These are phyloP conservation scores for Gnathonemus longibarbis DNA, from an alignment of 2,113 vertebrate species.

Conservation along the genomic window DNA sequence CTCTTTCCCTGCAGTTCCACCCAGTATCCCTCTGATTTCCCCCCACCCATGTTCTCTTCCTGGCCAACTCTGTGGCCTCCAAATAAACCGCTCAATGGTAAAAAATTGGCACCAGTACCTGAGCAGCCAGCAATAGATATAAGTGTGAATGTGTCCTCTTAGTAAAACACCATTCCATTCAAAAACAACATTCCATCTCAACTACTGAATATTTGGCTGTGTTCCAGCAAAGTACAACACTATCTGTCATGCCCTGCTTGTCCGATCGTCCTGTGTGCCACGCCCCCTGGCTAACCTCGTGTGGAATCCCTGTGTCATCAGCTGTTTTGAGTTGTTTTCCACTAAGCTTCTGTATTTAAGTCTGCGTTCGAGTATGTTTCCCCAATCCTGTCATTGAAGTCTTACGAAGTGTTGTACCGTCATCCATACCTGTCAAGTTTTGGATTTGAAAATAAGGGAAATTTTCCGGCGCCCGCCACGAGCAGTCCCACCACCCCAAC, in stretches of 20 bases:
- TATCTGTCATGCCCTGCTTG: background rate
- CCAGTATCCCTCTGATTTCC: background rate
- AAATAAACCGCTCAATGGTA: background rate
- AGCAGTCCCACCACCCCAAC: no score
- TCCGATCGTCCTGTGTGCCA: no score
- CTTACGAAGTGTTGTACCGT: no score
- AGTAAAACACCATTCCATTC: background rate
- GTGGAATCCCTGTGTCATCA: no score
- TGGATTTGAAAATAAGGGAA: no score
- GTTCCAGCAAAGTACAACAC: background rate
- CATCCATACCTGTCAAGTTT: no score
- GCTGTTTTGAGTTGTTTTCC: no score
- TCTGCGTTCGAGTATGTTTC: no score
- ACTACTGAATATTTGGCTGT: background rate
- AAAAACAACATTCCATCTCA: background rate
- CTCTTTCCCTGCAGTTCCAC: background rate
- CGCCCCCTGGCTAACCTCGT: no score
- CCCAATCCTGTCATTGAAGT: no score
- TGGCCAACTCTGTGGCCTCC: background rate
- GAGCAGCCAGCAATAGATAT: background rate
- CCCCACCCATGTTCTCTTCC: background rate
- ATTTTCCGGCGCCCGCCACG: no score
- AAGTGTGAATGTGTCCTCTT: background rate
- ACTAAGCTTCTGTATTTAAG: no score
- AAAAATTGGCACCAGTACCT: background rate